These are phyloP conservation scores for Triops cancriformis DNA, from an alignment of 1,140 invertebrate genomes.

Conservation along the genomic window DNA sequence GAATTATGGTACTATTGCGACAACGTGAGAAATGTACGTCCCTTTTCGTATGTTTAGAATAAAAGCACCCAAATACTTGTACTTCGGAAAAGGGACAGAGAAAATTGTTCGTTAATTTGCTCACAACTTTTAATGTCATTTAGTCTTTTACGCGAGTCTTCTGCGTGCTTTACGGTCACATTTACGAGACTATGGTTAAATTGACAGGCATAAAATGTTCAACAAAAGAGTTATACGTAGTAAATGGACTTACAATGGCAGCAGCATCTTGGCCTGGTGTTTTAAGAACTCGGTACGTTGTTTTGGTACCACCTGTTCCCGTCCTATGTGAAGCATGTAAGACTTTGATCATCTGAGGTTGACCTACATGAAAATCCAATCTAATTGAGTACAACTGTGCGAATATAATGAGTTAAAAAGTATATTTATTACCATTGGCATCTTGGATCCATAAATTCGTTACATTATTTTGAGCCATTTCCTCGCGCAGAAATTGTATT, in stretches of 20 bases:
- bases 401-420: background rate
- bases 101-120: too few relatives aligned
- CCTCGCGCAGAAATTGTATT: slow-evolving; percentile 47
- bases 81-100: too few relatives aligned
- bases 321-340: slow-evolving; percentile 42
- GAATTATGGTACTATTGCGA: too few relatives aligned
- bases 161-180: too few relatives aligned
- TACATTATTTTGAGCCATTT: slow-evolving; percentile 42
- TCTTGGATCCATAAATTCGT: slow-evolving; percentile 57
- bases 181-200: too few relatives aligned
- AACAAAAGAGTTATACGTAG: background rate
- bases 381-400: background rate
- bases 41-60: too few relatives aligned
- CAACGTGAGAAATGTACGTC: too few relatives aligned
- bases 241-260: slow-evolving; percentile 17
- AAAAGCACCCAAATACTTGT: too few relatives aligned
- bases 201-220: background rate
- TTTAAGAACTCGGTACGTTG: slow-evolving; percentile 35
- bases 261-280: slow-evolving; percentile 31
- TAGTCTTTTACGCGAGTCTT: too few relatives aligned
- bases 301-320: slow-evolving; percentile 33
- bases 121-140: too few relatives aligned
- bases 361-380: slow-evolving; percentile 42
- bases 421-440: slow-evolving; percentile 45
- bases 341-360: slow-evolving; percentile 56